Base-by-base conservation (phyloP, 37 sponge, comb jelly and placozoan genomes). In the Agelas oroides region DNA sequence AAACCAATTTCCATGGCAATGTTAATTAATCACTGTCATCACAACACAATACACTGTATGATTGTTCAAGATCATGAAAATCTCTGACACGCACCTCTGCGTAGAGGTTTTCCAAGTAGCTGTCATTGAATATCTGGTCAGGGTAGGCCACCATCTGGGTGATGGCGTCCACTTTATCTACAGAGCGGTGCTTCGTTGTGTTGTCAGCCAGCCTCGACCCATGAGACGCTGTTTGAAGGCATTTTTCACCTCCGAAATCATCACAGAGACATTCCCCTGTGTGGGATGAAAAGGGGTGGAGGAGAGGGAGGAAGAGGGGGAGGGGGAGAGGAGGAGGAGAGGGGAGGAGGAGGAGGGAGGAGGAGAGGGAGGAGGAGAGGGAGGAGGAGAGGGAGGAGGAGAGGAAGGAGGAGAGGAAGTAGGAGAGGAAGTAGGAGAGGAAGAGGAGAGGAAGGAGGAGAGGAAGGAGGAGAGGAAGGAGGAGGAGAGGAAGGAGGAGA, bases 81-180 rank as follows among this genome's bases (percentile, higher is more conserved):
- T 46, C 8, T 46, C 46, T 12, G 3, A 21, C 1, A 81, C 85
- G 84, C 13, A 92, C 92, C 21, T 58, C 46, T 18, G 52, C 31
- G 46, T 83, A 83, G 19, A 78, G 57, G 5, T 78, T 57, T 53
- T 84, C 53, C 24, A 92, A 54, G 33, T 84, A 75, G 24, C 33
- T 77, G 80, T 78, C 71, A 68, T 92, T 62, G 21, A 36, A n/a
- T 41, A 92, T 79, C 12, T 75, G 68, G 25, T 87, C 85, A 32
- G 92, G 88, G 39, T 92, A 92, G 24, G 88, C 92, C n/a, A 92
- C 46, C 85, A 77, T 78, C 20, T 87, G 65, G 12, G 88, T 83
- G 37, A 92, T 87, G 63, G 82, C 83, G 24, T 86, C 88, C 28
- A 86, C 92, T 74, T 91, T 91, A 27, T 75, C 67, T 41, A 68